Evolutionary conservation across 2,113 vertebrate species (phyloP), one percentile per base, ranked within the genome.

Genomic region (Charina bottae): DNA sequence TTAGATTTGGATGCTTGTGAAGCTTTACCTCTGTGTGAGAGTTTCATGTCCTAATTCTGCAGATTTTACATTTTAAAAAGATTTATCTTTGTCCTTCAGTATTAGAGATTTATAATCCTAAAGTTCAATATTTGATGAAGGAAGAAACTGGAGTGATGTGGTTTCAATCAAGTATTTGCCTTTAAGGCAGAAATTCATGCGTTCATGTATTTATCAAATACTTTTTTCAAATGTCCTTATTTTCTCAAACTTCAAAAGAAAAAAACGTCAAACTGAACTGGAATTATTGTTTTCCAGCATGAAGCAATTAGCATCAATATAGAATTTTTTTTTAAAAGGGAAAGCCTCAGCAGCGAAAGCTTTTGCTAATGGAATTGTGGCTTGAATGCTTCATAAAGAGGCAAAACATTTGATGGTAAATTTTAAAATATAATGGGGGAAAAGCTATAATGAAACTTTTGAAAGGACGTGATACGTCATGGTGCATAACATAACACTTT

Each of bases 301-400:
- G 4, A 60, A 54, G 6, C 2, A 23, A 7, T 33, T 60, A 85
- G 17, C 9, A 53, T 91, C 24, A 53, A 86, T 91, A 55, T 53
- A 9, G 0, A 4, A 64, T 8, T 86, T 37, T 21, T 89, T 23
- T 83, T 49, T 28, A 53, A 42, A 58, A 83, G 54, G 24, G 28
- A 46, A 26, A 46, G 0, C 19, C 6, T 12, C 59, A 6, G n/a
- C 28, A 37, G 17, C 19, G 53, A 87, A 91, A 91, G n/a, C 23
- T 91, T 62, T 83, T 83, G 91, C 54, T 83, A 84, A 92, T 92
- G 68, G 56, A 88, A 54, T 6, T 88, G 64, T 58, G 68, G 64
- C 15, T 87, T 88, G 64, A 92, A 64, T 64, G 33, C n/a, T 68
- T 87, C 49, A 46, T 17, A 90, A 85, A 88, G 55, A 88, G 55